Conservation (phyloP, 2,113 vertebrate species). For the Paedocypris sp. region DNA sequence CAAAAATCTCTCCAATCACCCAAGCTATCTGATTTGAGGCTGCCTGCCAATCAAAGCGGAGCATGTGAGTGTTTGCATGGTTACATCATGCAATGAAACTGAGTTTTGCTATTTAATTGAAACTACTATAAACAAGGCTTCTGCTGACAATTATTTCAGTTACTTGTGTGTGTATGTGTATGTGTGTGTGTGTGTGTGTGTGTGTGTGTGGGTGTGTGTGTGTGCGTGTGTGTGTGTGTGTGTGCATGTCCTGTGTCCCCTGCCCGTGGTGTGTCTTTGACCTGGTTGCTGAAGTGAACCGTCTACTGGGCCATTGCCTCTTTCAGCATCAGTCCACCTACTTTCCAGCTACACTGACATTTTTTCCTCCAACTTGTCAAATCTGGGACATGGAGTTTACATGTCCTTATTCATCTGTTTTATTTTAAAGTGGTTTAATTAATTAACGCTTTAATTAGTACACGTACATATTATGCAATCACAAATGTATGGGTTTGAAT, state of each 20-base stretch:
- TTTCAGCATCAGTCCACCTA: constrained; percentile 8
- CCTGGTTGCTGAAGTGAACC: constrained; percentile 24
- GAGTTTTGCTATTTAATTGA: too few species aligned
- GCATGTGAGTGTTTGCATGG: background rate
- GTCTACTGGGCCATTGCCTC: constrained; percentile 13
- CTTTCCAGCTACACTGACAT: constrained; percentile 24
- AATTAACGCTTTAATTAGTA: too few species aligned
- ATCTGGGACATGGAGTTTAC: constrained; percentile 11
- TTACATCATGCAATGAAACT: background rate
- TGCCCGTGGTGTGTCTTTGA: constrained; percentile 5
- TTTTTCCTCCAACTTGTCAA: background rate
- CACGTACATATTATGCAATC: too few species aligned
- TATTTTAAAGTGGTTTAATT: too few species aligned
- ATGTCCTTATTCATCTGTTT: background rate
- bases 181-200: background rate
- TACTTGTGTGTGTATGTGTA: background rate
- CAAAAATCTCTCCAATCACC: background rate
- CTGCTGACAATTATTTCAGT: too few species aligned
- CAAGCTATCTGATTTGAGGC: background rate
- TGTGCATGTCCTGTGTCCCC: background rate
- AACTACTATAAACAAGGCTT: too few species aligned
- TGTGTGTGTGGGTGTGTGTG: background rate
- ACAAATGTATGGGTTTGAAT: too few species aligned
- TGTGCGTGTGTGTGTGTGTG: constrained; percentile 9
- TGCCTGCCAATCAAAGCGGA: background rate